These are phyloP conservation scores for Naja naja DNA, from an alignment of 2,113 vertebrate genomes.

Conservation along the genomic window DNA sequence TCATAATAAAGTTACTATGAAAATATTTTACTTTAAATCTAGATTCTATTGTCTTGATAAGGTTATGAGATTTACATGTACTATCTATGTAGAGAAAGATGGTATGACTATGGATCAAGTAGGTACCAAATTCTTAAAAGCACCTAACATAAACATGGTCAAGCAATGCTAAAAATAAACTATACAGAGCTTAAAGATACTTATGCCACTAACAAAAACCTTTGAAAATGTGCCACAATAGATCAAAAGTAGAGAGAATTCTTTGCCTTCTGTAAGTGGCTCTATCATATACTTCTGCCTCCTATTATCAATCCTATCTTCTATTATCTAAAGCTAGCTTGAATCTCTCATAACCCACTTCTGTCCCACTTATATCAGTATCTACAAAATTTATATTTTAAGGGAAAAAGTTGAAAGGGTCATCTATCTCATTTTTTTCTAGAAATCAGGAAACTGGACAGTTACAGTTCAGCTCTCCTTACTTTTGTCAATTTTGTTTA, in stretches of 20 bases:
- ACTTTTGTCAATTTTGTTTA: not conserved
- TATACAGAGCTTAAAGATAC: not conserved
- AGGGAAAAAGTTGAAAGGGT: not conserved
- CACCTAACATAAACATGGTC: not conserved
- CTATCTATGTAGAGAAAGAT: not conserved
- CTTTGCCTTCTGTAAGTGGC: not conserved
- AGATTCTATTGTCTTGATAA: not conserved
- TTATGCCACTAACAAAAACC: not conserved
- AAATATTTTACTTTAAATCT: not conserved
- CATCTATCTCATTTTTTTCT: not conserved
- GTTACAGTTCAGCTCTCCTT: not conserved
- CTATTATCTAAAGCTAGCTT: not conserved
- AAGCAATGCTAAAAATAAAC: not conserved
- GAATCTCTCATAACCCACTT: not conserved
- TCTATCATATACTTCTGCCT: not conserved
- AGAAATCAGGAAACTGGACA: not conserved
- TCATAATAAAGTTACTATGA: conserved; percentile 12
- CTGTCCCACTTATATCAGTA: not conserved
- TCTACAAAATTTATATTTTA: not conserved
- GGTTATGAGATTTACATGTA: not conserved
- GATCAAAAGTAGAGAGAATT: not conserved
- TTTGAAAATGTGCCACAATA: not conserved
- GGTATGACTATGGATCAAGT: not conserved
- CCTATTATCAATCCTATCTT: not conserved
- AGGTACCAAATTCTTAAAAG: not conserved